Evolutionary conservation across 2,797 vertebrate species (phyloP).

Genomic region (Rhyacichthys aspro): DNA sequence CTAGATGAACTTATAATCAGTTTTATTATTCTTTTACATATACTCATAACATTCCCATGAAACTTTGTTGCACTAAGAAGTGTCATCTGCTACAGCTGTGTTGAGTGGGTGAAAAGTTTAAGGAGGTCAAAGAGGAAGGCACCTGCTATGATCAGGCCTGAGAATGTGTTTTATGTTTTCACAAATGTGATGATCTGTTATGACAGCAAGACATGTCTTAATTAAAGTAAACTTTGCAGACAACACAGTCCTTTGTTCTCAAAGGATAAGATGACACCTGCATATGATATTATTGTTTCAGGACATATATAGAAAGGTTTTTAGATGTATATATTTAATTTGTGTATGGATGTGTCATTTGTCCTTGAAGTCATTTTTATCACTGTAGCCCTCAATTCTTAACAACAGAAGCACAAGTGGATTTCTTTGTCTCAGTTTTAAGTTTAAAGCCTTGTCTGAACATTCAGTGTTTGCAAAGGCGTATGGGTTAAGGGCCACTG

Average conservation of each 20-base stretch:
- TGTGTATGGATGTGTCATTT: too few relatives aligned
- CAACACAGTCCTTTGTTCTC: too few relatives aligned
- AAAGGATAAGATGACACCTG: neutral
- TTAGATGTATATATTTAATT: too few relatives aligned
- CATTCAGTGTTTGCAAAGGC: neutral
- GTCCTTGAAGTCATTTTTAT: too few relatives aligned
- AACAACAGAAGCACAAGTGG: too few relatives aligned
- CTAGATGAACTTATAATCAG: too few relatives aligned
- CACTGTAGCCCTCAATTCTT: neutral
- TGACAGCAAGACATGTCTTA: neutral
- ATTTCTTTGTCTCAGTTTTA: too few relatives aligned
- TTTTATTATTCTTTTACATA: too few relatives aligned
- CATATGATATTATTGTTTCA: neutral
- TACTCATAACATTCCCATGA: too few relatives aligned
- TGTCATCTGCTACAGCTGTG: slow-evolving; percentile 4
- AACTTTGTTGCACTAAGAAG: too few relatives aligned
- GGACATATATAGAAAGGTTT: neutral
- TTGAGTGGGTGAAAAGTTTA: slow-evolving; percentile 1
- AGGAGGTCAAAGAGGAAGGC: slow-evolving; percentile 6
- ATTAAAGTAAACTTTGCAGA: neutral
- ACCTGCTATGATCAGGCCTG: slow-evolving; percentile 5
- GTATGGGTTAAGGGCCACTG: neutral
- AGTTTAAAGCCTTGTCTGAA: neutral
- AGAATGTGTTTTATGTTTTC: slow-evolving; percentile 10
- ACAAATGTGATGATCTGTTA: slow-evolving; percentile 1